Conservation (phyloP, 2,113 vertebrate species). For the Hippolais icterina region DNA sequence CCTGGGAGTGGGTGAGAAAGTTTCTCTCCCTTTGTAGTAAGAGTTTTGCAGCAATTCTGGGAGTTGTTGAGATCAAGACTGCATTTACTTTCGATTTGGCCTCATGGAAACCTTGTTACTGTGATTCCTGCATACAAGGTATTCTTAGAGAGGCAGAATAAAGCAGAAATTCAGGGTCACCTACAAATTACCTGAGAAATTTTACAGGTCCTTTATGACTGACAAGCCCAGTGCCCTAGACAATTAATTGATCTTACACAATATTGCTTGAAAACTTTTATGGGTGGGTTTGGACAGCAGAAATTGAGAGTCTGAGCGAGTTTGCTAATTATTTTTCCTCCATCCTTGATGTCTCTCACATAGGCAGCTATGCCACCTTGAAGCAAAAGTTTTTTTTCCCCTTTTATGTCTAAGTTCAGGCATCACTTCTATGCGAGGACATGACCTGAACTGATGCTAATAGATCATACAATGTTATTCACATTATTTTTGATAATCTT, state of each 20-base stretch:
- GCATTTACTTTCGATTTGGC: background rate
- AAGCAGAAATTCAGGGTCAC: background rate
- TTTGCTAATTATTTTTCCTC: background rate
- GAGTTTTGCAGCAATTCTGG: background rate
- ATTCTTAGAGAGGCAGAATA: background rate
- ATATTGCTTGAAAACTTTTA: background rate
- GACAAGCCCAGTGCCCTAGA: background rate
- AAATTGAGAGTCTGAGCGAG: background rate
- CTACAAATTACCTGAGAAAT: background rate
- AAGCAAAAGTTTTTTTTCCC: background rate
- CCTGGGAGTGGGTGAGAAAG: background rate
- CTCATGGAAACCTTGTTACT: background rate
- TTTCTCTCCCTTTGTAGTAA: background rate
- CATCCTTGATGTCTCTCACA: background rate
- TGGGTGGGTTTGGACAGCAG: background rate
- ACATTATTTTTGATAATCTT: background rate
- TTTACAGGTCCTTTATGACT: background rate
- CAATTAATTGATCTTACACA: background rate
- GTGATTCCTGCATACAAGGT: background rate
- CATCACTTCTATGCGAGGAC: background rate
- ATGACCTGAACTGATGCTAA: background rate
- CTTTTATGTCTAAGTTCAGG: background rate
- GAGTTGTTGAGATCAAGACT: background rate
- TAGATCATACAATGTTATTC: background rate
- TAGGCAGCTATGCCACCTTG: background rate